These are phyloP conservation scores for Oceanites oceanicus DNA, from an alignment of 2,113 vertebrate genomes.

Conservation along the genomic window DNA sequence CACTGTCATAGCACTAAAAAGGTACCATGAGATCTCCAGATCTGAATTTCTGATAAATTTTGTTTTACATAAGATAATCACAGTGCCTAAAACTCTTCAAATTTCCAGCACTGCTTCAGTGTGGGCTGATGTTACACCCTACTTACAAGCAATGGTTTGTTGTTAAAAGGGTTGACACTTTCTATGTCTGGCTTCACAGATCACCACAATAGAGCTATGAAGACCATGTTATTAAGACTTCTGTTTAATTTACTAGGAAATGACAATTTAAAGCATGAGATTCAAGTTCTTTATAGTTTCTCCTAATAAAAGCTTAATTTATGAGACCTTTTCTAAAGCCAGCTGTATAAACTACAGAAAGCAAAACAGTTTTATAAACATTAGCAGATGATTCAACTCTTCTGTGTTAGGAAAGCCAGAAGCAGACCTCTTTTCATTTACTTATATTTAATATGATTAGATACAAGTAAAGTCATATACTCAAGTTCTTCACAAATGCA, in stretches of 20 bases:
- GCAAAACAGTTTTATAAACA: background rate
- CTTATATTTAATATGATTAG: background rate
- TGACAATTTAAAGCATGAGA: background rate
- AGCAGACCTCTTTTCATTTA: background rate
- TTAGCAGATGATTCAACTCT: background rate
- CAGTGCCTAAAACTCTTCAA: background rate
- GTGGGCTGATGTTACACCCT: background rate
- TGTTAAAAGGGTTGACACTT: background rate
- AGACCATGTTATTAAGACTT: background rate
- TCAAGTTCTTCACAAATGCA: background rate
- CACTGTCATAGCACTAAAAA: background rate
- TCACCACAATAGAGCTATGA: background rate
- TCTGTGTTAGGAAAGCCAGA: background rate
- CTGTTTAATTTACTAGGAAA: background rate
- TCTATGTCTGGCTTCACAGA: background rate
- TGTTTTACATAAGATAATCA: background rate
- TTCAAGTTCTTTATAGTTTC: background rate
- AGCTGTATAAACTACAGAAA: background rate
- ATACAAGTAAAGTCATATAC: background rate
- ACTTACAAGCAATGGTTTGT: background rate
- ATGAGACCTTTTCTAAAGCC: background rate
- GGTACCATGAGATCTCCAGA: background rate
- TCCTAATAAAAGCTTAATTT: background rate
- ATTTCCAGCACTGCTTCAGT: background rate
- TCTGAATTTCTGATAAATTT: background rate